These are phyloP conservation scores for Batillaria attramentaria DNA, from an alignment of 1,140 invertebrate species.

Conservation along the genomic window DNA sequence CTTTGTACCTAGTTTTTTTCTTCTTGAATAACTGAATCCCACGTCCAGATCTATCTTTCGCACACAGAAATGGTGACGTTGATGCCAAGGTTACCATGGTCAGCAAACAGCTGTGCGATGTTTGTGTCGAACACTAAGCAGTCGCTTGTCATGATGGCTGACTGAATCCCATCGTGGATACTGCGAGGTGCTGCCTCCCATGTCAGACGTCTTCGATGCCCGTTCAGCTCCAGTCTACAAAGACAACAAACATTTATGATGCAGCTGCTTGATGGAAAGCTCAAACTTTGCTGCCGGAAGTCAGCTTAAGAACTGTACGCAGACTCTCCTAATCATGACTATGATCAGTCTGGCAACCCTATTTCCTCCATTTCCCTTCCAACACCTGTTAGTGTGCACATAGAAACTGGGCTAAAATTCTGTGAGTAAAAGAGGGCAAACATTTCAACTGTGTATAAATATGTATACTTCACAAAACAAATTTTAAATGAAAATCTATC, in stretches of 20 bases:
- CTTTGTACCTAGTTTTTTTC: too few relatives aligned
- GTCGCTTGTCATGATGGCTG: slow-evolving; percentile 98
- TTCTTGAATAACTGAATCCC: too few relatives aligned
- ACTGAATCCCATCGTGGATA: slow-evolving; percentile 98
- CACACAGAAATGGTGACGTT: slow-evolving; percentile 92
- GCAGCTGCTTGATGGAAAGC: neutral
- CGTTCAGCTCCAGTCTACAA: slow-evolving; percentile 92
- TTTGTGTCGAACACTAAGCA: slow-evolving; percentile 99
- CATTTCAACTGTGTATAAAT: neutral
- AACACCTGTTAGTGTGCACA: too few relatives aligned
- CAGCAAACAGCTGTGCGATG: slow-evolving; percentile 98
- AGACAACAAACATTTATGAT: too few relatives aligned
- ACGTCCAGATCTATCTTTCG: slow-evolving; percentile 52
- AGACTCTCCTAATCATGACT: neutral
- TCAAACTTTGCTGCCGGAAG: neutral
- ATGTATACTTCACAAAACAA: neutral
- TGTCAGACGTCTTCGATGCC: slow-evolving; percentile 91
- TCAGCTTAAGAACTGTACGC: neutral
- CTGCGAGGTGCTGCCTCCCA: slow-evolving; percentile 99
- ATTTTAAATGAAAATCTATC: neutral
- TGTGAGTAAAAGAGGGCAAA: too few relatives aligned
- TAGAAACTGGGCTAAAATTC: too few relatives aligned
- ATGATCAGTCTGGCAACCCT: too few relatives aligned
- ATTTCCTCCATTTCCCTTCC: too few relatives aligned
- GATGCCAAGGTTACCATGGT: slow-evolving; percentile 99